Evolutionary conservation across 2,797 vertebrate species (phyloP), one percentile per base, ranked within the genome.

Genomic region (Anguilla megastoma): DNA sequence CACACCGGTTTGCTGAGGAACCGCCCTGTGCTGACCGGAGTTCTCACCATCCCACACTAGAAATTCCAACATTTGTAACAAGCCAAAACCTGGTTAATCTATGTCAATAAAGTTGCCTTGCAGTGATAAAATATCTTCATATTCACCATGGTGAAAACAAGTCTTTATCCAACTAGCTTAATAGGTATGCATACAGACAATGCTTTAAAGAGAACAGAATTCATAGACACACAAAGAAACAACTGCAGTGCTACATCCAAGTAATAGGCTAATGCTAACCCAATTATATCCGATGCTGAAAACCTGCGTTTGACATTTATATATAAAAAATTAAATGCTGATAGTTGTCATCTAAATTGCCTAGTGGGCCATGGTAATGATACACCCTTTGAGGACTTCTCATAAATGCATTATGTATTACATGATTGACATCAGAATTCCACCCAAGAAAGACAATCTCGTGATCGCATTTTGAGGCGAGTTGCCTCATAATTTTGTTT

Each of bases 351-450:
- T 45, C 21, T n/a, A 50, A 24, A 45, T 80, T 82, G 27, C 45
- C 21, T n/a, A 21, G 1, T 80, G 76, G 76, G 21, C 33, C 76
- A 80, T 48, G 76, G 76, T 18, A 80, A 80, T 45, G 21, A 80
- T 45, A 24, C 18, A 80, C 48, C 76, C 18, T 48, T 80, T 36
- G 69, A 30, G 4, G 12, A 74, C n/a, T 41, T 3, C 2, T 76
- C 16, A 33, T 50, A 48, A 82, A 82, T 48, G 21, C 79, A 76
- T 50, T 33, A 82, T 48, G 45, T 21, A 82, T 50, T 82, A 21
- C 41, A 50, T 82, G 79, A 50, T n/a, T 82, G 79, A 82, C 18
- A 21, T 45, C 79, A 82, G 41, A 82, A 82, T 82, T 50, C 79
- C 79, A 5, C 74, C 79, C 79, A 82, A 48, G 41, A 48, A 21